Percentiles rank a stretch among this genome's conserved stretches.
Conservation (phyloP, 1,140 invertebrate genomes). For the fruit fly (Drosophila melanogaster) region Release_6_plus_ISO1_MT NT_037436.4:9128001-9128500, state of each 20-base stretch:
- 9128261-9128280: background rate
- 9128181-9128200: background rate
- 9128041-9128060: constrained; percentile 69
- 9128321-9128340: too few species aligned
- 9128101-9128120: constrained; percentile 23
- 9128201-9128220: background rate
- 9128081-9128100: constrained; percentile 53
- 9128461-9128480: constrained; percentile 13
- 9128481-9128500: constrained; percentile 33
- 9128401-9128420: constrained; percentile 15
- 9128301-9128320: too few species aligned
- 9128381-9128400: background rate
- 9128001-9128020: constrained; percentile 9
- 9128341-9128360: too few species aligned
- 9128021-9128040: constrained; percentile 45
- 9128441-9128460: constrained; percentile 15
- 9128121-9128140: constrained; percentile 13
- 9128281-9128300: too few species aligned
- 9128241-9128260: background rate
- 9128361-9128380: background rate
- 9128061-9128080: constrained; percentile 69
- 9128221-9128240: background rate
- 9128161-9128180: constrained; percentile 5
- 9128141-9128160: background rate
- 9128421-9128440: constrained; percentile 50